Conservation (phyloP, 2,888 invertebrate genomes). For the Aelia acuminata region DNA sequence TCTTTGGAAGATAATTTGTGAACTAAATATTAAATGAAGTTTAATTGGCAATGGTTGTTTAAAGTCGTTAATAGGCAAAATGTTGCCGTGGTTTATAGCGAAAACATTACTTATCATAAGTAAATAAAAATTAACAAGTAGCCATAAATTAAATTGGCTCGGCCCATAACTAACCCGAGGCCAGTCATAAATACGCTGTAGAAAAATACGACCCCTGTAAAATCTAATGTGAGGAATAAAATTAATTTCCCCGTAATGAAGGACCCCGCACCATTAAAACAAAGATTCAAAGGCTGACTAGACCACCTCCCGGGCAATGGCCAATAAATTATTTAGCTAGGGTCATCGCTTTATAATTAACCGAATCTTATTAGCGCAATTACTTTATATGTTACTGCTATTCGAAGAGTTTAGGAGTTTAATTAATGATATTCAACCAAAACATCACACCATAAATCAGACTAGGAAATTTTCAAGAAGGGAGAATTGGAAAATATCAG, state of each 20-base stretch:
- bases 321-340: neutral
- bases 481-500: too few species aligned
- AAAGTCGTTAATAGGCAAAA: neutral
- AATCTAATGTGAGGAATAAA: conserved; percentile 50
- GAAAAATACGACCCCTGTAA: conserved; percentile 7
- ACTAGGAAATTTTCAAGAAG: neutral
- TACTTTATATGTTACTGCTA: neutral
- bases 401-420: neutral
- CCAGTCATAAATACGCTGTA: neutral
- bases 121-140: conserved; percentile 25
- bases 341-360: neutral
- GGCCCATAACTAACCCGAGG: neutral
- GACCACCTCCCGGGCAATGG: neutral
- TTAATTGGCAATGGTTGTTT: neutral
- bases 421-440: neutral
- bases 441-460: neutral
- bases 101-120: neutral
- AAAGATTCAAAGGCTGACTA: neutral
- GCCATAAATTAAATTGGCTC: neutral
- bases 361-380: neutral
- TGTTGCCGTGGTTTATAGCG: neutral
- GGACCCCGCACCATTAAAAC: conserved; percentile 37
- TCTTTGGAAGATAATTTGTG: too few species aligned
- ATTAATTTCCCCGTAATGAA: conserved; percentile 50
- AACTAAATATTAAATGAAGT: neutral